Percentiles rank a stretch among this genome's conserved stretches.
Conservation (phyloP, 2,797 vertebrate genomes). For the Microchirus variegatus region DNA sequence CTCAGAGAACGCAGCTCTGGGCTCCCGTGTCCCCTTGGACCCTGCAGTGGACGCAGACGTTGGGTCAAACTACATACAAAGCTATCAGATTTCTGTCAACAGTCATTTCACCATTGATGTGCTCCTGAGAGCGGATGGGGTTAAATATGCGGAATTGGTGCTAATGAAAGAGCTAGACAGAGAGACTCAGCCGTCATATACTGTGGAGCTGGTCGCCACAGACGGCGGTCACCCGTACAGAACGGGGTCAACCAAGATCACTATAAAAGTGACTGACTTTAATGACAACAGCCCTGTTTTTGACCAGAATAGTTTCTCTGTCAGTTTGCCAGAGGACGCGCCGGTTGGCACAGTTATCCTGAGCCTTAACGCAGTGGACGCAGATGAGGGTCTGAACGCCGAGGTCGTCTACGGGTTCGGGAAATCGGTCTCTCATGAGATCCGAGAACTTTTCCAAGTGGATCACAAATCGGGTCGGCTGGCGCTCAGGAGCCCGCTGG, state of each 20-base stretch:
- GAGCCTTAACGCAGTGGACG: conserved; percentile 86
- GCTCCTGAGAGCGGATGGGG: conserved; percentile 93
- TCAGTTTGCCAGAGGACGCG: conserved; percentile 90
- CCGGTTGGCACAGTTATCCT: conserved; percentile 86
- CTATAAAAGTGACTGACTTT: conserved; percentile 90
- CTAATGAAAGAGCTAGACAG: conserved; percentile 93
- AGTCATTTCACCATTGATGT: conserved; percentile 92
- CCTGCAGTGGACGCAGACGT: conserved; percentile 90
- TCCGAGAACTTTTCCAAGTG: conserved; percentile 88
- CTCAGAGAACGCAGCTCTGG: conserved; percentile 87
- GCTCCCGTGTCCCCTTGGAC: conserved; percentile 89
- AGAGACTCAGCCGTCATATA: conserved; percentile 87
- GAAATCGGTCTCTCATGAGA: conserved; percentile 86
- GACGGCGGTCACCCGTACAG: conserved; percentile 88
- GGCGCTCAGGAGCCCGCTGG: conserved; percentile 85
- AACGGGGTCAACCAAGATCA: conserved; percentile 87
- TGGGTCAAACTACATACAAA: conserved; percentile 92
- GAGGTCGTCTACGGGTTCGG: conserved; percentile 89
- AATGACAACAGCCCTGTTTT: conserved; percentile 95
- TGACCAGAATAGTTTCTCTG: conserved; percentile 84
- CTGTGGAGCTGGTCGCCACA: conserved; percentile 89
- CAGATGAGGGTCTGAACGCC: conserved; percentile 90
- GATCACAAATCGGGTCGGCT: conserved; percentile 87
- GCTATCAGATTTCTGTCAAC: conserved; percentile 91
- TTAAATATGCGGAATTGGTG: conserved; percentile 93